Percentiles rank a stretch among this genome's conserved stretches.
Evolutionary conservation across 2,888 invertebrate genomes (phyloP).

Genomic region (Lasioglossum calceatum): DNA sequence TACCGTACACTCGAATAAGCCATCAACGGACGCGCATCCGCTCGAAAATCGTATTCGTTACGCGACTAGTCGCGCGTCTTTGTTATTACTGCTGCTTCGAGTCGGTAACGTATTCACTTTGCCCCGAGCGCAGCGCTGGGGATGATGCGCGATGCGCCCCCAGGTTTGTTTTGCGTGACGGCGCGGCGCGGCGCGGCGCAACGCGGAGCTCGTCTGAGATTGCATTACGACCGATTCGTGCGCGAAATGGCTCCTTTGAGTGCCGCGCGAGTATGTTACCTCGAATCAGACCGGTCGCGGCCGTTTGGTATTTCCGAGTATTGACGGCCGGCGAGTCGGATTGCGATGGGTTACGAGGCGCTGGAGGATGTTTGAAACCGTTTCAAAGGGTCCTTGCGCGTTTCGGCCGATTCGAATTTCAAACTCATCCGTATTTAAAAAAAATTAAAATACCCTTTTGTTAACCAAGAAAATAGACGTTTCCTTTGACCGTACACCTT

Average conservation of each 20-base stretch:
- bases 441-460: background rate
- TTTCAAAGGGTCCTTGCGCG: background rate
- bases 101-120: constrained; percentile 34
- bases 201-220: background rate
- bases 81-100: constrained; percentile 38
- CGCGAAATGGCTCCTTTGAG: background rate
- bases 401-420: too few relatives aligned
- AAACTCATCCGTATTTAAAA: too few relatives aligned
- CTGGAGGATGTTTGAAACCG: background rate
- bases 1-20: constrained; percentile 59
- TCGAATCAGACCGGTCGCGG: background rate
- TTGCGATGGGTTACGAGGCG: background rate
- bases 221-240: constrained; percentile 32
- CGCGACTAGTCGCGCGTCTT: constrained; percentile 48
- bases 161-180: constrained; percentile 6
- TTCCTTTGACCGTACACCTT: background rate
- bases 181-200: background rate
- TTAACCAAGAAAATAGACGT: background rate
- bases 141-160: background rate
- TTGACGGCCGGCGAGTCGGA: background rate
- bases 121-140: background rate
- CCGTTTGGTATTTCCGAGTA: background rate
- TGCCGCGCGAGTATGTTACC: background rate
- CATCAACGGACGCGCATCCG: constrained; percentile 53
- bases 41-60: constrained; percentile 59